A percentile compares a stretch with the other conserved stretches of the same genome.
phyloP scores from a whole-genome alignment of 2,113 vertebrate species.

The Theristicus caerulescens region DNA sequence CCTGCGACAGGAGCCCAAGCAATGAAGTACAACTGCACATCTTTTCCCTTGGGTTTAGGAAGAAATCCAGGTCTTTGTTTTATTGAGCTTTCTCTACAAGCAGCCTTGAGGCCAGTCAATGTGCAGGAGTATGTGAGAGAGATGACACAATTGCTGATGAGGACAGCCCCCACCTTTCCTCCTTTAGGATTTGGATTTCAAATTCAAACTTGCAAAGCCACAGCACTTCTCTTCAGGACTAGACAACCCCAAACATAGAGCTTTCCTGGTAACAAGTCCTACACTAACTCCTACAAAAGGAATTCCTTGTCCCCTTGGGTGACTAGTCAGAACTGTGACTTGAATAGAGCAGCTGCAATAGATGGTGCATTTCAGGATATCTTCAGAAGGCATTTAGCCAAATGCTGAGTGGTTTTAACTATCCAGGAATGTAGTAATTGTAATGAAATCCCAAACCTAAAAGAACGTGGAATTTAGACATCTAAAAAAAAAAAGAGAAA shows the following conservation, averaged over 20 bases:
- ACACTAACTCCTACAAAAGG: constrained; percentile 47
- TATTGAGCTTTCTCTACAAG: not conserved
- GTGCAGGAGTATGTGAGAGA: constrained; percentile 3
- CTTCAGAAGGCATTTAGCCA: constrained; percentile 50
- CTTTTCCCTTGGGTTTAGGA: not conserved
- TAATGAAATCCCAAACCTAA: constrained; percentile 26
- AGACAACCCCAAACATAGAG: not conserved
- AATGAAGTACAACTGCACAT: not conserved
- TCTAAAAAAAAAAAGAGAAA: not conserved
- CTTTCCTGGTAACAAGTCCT: constrained; percentile 49
- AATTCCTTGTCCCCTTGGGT: constrained; percentile 51
- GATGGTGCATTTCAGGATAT: constrained; percentile 39
- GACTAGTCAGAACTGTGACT: constrained; percentile 56
- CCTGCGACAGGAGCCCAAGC: not conserved
- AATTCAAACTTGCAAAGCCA: constrained; percentile 14
- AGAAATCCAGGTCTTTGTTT: not conserved
- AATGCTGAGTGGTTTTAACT: constrained; percentile 34
- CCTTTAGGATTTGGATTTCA: constrained; percentile 18
- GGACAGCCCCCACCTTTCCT: constrained; percentile 11
- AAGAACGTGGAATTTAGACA: constrained; percentile 1
- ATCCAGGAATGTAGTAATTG: constrained; percentile 33
- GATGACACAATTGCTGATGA: not conserved
- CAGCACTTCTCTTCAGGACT: not conserved
- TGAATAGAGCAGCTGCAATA: constrained; percentile 55
- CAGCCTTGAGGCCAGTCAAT: not conserved